Evolutionary conservation across 1,140 invertebrate species (phyloP), one percentile per base, ranked within the genome.

Genomic region (Micrasema minimum): DNA sequence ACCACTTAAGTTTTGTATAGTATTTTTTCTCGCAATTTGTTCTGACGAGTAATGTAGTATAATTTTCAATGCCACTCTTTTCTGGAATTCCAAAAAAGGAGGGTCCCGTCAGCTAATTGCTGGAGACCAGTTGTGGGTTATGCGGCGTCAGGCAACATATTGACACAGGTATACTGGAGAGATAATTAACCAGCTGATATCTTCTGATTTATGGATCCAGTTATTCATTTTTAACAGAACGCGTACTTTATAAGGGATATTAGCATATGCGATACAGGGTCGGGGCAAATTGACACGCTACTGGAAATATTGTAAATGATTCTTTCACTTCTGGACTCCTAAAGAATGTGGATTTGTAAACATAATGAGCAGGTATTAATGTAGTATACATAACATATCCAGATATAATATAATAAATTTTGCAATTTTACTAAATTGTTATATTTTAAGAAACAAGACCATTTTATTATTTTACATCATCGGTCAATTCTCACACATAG

Each of bases 151-250:
- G n/a, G 7, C 26, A 38, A 59, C 37, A 38, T 59, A 59, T 59
- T 59, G 55, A 59, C 55, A 59, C 37, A 59, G 37, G 37, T 59
- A 31, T 41, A 18, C 55, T 35, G 37, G 37, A 41, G 55, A 59
- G 55, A 59, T 59, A 59, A 59, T 59, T 59, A 43, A 59, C 55
- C 55, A 35, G 14, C 37, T 18, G 37, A 59, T 31, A 59, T 59
- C 55, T 59, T 59, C 55, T 59, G 55, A 59, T 59, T 59, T 59
- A 59, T 59, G 37, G 14, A 10, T 59, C 55, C 35, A 38, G 55
- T 59, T 23, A 23, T 14, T 55, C 35, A 59, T 41, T 59, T 41
- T 41, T 59, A 59, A 38, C 55, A 38, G 16, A 10, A 35, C 37
- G 55, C 12, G 16, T 59, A 59, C 55, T 43, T n/a, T 59, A 22